Evolutionary conservation across 37 sponge, comb jelly and placozoan genomes (phyloP).

Genomic region (Chondrilla cf. caribensis): DNA sequence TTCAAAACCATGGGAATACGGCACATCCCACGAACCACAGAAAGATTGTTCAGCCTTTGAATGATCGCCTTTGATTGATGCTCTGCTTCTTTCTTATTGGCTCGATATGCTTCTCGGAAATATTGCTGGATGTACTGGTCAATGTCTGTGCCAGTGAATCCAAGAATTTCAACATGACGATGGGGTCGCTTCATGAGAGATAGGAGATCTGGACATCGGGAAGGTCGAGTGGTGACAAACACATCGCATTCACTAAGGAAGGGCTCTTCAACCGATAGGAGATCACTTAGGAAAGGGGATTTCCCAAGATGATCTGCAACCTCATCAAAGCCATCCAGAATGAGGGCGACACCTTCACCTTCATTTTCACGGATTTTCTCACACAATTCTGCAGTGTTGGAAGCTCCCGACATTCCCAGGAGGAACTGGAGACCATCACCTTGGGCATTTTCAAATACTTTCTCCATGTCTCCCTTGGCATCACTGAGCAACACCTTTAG

Average conservation of each 20-base stretch:
- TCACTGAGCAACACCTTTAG: neutral
- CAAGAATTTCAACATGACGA: conserved; percentile 15
- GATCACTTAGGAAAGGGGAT: neutral
- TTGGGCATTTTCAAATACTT: too few relatives aligned
- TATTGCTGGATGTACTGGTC: neutral
- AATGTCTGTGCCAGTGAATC: neutral
- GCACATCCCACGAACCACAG: neutral
- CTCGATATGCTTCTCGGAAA: neutral
- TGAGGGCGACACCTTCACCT: neutral
- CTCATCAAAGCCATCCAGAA: conserved; percentile 23
- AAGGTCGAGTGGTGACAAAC: conserved; percentile 9
- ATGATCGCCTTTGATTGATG: neutral
- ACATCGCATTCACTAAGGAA: conserved; percentile 6
- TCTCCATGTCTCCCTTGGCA: neutral
- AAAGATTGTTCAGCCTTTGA: neutral
- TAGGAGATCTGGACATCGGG: conserved; percentile 4
- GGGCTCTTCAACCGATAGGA: neutral
- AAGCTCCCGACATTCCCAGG: too few relatives aligned
- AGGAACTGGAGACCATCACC: neutral
- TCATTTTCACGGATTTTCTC: neutral
- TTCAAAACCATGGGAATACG: neutral
- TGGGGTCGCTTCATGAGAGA: neutral
- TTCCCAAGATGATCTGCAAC: neutral
- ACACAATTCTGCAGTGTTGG: neutral
- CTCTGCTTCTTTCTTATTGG: neutral